Percentiles rank a stretch among this genome's conserved stretches.
Conservation (phyloP, 2,797 vertebrate species). For the Ctenosaura bakeri region DNA sequence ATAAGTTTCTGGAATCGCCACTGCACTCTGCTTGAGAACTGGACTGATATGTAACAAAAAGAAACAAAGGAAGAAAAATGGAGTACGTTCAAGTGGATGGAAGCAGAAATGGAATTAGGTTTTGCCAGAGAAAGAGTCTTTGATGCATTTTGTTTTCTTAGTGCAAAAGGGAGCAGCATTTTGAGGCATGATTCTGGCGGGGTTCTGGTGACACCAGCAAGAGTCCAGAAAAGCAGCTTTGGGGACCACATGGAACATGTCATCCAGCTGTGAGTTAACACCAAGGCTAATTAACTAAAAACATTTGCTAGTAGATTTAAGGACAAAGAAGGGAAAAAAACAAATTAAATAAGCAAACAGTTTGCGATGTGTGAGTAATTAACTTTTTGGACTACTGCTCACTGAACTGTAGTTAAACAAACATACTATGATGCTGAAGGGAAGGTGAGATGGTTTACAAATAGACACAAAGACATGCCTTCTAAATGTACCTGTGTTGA, state of each 20-base stretch:
- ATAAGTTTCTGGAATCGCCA: too few species aligned
- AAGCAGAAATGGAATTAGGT: too few species aligned
- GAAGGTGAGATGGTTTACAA: constrained; percentile 29
- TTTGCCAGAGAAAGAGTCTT: too few species aligned
- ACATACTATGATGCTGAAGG: constrained; percentile 61
- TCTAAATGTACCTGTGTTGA: constrained; percentile 25
- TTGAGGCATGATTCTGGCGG: too few species aligned
- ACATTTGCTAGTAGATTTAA: neutral
- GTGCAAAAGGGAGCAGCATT: too few species aligned
- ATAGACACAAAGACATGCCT: constrained; percentile 37
- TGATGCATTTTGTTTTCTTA: too few species aligned
- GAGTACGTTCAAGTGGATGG: too few species aligned
- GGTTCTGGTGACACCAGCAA: neutral
- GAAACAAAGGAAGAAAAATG: neutral
- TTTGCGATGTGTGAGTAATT: constrained; percentile 66
- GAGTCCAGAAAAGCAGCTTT: neutral
- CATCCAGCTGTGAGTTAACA: neutral
- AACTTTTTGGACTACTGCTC: constrained; percentile 63
- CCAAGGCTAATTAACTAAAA: neutral
- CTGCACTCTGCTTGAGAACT: too few species aligned
- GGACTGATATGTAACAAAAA: neutral
- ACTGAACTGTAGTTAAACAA: constrained; percentile 68
- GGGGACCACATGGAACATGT: neutral
- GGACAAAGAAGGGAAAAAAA: constrained; percentile 34
- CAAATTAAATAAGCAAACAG: constrained; percentile 59